A percentile compares a stretch with the other conserved stretches of the same genome.
These are phyloP conservation scores for Semnornis frantzii DNA, from an alignment of 2,113 vertebrate genomes.

Conservation along the genomic window DNA sequence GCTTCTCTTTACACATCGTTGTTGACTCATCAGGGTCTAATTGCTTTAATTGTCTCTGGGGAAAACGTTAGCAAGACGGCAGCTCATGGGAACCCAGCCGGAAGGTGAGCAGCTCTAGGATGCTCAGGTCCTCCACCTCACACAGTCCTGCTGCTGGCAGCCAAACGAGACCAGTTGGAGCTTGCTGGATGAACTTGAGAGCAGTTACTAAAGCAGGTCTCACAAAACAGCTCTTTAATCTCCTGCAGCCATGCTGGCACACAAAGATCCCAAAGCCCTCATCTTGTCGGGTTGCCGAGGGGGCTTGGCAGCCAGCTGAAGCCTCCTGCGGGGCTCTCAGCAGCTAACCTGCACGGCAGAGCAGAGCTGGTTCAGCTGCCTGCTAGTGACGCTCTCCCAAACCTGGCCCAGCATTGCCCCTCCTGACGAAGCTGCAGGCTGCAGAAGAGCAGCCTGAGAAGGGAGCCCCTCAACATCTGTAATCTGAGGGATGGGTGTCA, in stretches of 20 bases:
- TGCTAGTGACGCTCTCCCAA: neutral
- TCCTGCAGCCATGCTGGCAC: neutral
- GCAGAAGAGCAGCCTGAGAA: no score
- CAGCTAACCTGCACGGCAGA: neutral
- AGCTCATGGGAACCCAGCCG: fast-evolving
- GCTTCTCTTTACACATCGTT: neutral
- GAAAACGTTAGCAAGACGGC: neutral
- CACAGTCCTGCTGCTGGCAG: neutral
- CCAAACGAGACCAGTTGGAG: neutral
- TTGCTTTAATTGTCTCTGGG: neutral
- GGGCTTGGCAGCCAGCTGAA: neutral
- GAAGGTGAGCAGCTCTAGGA: neutral
- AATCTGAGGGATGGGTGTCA: no score
- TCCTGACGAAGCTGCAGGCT: neutral
- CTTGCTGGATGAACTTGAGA: neutral
- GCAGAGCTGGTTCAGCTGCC: neutral
- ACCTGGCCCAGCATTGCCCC: neutral
- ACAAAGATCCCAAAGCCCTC: neutral
- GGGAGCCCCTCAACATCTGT: no score
- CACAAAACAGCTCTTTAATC: neutral
- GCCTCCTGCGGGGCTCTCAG: neutral
- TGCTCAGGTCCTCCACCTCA: neutral
- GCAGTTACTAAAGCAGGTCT: neutral
- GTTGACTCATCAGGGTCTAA: neutral
- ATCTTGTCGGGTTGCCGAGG: neutral